phyloP scores from a whole-genome alignment of 2,113 vertebrate genomes.

The Brienomyrus brachyistius region DNA sequence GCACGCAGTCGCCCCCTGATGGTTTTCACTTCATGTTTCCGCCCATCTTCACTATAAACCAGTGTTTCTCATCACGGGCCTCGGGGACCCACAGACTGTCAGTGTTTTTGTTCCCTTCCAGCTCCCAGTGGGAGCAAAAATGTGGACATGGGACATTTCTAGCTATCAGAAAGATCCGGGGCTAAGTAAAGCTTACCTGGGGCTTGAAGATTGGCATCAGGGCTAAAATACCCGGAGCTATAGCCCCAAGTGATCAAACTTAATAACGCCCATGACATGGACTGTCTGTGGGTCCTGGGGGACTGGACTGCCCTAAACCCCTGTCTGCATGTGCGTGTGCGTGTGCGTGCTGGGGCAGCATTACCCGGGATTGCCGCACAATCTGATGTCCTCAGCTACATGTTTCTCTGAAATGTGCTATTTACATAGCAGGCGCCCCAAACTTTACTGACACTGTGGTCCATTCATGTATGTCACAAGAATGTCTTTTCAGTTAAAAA shows the following conservation, averaged over 20 bases:
- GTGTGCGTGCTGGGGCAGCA: background rate
- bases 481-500: background rate
- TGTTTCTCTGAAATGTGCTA: background rate
- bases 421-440: background rate
- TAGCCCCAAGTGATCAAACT: no score
- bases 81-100: background rate
- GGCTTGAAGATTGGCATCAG: no score
- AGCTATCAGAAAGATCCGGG: background rate
- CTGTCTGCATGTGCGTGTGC: background rate
- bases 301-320: background rate
- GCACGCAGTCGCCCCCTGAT: conserved; percentile 4
- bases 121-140: background rate
- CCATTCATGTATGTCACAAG: no score
- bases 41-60: background rate
- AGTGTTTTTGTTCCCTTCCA: background rate
- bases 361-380: background rate
- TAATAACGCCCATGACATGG: background rate
- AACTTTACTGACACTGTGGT: background rate
- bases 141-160: background rate
- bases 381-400: background rate
- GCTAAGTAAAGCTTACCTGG: no score
- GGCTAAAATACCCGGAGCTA: no score
- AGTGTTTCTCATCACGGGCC: background rate
- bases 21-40: background rate
- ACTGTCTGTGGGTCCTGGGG: background rate